A percentile compares a stretch with the other conserved stretches of the same genome.
Evolutionary conservation across 1,140 invertebrate genomes (phyloP).

Genomic region (Colletes gigas): DNA sequence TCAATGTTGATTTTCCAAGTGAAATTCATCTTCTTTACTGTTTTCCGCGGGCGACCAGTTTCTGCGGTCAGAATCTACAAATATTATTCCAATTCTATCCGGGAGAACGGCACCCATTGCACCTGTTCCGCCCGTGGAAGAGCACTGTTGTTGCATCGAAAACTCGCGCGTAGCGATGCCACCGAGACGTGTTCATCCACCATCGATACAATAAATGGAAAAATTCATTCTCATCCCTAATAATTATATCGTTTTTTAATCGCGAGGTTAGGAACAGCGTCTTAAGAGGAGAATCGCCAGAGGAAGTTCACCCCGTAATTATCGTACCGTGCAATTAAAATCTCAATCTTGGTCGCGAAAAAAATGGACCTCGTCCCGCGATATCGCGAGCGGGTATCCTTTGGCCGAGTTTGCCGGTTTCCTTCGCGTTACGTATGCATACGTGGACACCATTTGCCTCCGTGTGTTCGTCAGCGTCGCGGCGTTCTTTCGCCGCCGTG

Average conservation of each 20-base stretch:
- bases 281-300: slow-evolving; percentile 22
- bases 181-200: too few species aligned
- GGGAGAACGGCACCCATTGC: slow-evolving; percentile 26
- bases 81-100: slow-evolving; percentile 55
- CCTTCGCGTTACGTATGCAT: neutral
- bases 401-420: neutral
- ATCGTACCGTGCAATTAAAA: slow-evolving; percentile 68
- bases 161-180: slow-evolving; percentile 7
- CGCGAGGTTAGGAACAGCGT: neutral
- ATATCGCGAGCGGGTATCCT: slow-evolving; percentile 30
- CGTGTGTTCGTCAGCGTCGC: neutral
- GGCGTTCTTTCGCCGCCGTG: neutral
- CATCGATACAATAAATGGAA: too few species aligned
- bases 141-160: slow-evolving; percentile 32
- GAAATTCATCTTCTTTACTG: neutral
- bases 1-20: slow-evolving; percentile 10
- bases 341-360: slow-evolving; percentile 64
- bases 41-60: slow-evolving; percentile 11
- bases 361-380: slow-evolving; percentile 36
- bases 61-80: slow-evolving; percentile 51
- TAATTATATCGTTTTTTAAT: too few species aligned
- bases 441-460: neutral
- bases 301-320: slow-evolving; percentile 55
- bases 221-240: too few species aligned
- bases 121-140: slow-evolving; percentile 14